A percentile compares a stretch with the other conserved stretches of the same genome.
Evolutionary conservation across 2,888 invertebrate genomes (phyloP).

Genomic region (Corbicula japonica): DNA sequence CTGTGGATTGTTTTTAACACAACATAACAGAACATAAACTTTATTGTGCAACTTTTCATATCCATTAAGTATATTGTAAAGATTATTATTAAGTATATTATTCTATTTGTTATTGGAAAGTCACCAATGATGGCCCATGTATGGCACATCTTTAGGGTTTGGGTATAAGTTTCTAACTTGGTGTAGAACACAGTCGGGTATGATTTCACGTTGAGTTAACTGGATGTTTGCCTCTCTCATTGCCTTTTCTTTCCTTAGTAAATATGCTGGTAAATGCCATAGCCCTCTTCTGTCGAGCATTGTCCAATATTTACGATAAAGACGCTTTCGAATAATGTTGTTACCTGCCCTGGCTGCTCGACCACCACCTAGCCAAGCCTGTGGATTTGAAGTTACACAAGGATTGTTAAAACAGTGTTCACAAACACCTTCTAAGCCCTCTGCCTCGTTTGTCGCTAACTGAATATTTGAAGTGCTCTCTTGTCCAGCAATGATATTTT

Average conservation of each 20-base stretch:
- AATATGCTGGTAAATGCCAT: neutral
- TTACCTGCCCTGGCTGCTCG: slow-evolving; percentile 5
- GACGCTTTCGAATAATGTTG: neutral
- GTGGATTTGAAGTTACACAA: neutral
- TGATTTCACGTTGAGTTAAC: slow-evolving; percentile 4
- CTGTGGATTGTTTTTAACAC: too few species aligned
- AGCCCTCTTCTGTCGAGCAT: slow-evolving; percentile 7
- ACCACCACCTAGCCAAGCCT: neutral
- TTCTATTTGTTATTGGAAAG: too few species aligned
- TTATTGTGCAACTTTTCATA: too few species aligned
- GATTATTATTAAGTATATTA: too few species aligned
- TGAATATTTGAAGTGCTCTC: neutral
- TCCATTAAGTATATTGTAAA: too few species aligned
- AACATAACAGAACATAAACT: too few species aligned
- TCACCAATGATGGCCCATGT: slow-evolving; percentile 13
- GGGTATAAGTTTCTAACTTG: slow-evolving; percentile 5
- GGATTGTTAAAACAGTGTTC: neutral
- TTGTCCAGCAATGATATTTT: neutral
- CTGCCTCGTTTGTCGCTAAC: neutral
- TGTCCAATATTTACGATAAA: slow-evolving; percentile 8
- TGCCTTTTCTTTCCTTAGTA: neutral
- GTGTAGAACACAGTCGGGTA: slow-evolving; percentile 13
- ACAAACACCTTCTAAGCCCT: neutral
- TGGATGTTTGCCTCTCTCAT: neutral
- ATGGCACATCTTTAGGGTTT: slow-evolving; percentile 4